These are phyloP conservation scores for Pelagia noctiluca DNA, from an alignment of 30 jellyfish, hydroid and myxozoan species.

Conservation along the genomic window DNA sequence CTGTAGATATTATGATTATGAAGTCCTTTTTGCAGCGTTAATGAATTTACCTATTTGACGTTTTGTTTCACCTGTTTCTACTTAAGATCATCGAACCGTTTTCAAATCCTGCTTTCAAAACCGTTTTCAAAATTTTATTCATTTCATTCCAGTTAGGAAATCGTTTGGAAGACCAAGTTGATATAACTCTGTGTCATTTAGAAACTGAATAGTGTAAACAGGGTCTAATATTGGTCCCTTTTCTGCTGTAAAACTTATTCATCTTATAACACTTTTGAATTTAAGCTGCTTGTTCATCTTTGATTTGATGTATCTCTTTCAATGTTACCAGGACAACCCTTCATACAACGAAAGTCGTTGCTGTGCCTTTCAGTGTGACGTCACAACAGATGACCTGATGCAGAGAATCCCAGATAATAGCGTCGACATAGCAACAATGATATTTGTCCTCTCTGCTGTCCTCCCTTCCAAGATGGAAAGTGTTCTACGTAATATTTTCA, in stretches of 20 bases:
- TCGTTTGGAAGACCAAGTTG: too few relatives aligned
- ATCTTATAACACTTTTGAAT: background rate
- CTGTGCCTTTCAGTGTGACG: conserved; percentile 94
- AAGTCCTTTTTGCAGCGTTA: too few relatives aligned
- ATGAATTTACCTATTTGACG: too few relatives aligned
- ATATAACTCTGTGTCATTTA: too few relatives aligned
- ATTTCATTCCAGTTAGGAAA: too few relatives aligned
- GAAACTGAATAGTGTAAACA: background rate
- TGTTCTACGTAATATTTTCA: conserved; percentile 64
- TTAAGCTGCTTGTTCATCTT: background rate
- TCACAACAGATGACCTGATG: conserved; percentile 73
- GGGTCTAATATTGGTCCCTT: background rate
- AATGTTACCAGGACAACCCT: conserved; percentile 72
- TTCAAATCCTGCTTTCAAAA: too few relatives aligned
- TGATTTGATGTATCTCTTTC: background rate
- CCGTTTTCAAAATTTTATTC: too few relatives aligned
- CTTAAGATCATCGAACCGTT: too few relatives aligned
- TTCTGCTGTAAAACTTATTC: background rate
- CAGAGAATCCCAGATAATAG: conserved; percentile 48
- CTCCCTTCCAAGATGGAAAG: conserved; percentile 77
- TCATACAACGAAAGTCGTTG: conserved; percentile 69
- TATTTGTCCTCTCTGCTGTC: conserved; percentile 97
- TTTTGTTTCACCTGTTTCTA: too few relatives aligned
- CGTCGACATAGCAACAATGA: conserved; percentile 83
- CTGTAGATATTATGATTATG: too few relatives aligned